Conservation (phyloP, 2,113 vertebrate genomes). For the Eulemur macaco region DNA sequence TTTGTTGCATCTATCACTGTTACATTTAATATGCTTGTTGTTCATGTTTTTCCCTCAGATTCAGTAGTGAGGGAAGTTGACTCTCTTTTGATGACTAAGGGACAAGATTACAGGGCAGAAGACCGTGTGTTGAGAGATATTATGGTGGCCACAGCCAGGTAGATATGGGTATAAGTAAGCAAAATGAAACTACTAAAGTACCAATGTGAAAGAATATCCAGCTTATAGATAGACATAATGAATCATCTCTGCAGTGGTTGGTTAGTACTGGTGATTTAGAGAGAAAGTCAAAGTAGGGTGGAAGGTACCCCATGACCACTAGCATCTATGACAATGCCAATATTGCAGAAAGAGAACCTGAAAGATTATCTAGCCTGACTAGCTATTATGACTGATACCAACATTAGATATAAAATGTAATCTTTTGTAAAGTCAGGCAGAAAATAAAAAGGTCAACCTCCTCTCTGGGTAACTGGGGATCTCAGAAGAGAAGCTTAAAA, state of each 20-base stretch:
- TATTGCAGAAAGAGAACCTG: not conserved
- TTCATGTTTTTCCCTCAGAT: not conserved
- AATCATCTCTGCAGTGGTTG: not conserved
- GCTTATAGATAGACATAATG: no score
- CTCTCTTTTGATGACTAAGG: fast-evolving
- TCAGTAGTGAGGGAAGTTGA: not conserved
- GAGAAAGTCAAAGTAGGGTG: not conserved
- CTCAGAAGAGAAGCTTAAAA: not conserved
- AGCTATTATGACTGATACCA: not conserved
- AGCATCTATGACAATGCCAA: not conserved
- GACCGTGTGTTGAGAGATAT: not conserved
- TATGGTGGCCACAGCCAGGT: fast-evolving
- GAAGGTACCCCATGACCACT: not conserved
- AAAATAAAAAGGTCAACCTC: not conserved
- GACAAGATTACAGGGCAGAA: no score
- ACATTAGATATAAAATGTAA: not conserved
- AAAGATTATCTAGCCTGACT: not conserved
- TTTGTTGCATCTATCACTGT: not conserved
- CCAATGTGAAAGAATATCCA: not conserved
- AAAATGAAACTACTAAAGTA: not conserved
- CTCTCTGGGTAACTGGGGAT: not conserved
- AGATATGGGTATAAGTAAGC: not conserved
- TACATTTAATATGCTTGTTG: not conserved
- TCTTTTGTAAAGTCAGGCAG: not conserved
- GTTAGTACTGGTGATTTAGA: not conserved